phyloP scores from a whole-genome alignment of 2,888 invertebrate species.

The Macrosoma leucophasiata region DNA sequence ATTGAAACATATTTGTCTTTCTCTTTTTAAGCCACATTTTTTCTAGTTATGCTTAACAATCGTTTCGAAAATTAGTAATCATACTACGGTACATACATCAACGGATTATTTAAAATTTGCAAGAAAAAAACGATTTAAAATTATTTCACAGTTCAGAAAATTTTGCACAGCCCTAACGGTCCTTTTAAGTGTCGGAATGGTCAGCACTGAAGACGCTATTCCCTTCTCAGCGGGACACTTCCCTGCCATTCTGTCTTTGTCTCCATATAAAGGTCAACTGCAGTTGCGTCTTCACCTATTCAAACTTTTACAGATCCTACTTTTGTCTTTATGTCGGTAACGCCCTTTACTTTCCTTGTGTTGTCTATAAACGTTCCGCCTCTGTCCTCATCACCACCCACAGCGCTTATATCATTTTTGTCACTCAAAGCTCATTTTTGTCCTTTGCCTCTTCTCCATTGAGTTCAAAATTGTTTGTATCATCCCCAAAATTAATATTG shows the following conservation, averaged over 20 bases:
- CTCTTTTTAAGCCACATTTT: no score
- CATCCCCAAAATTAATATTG: slow-evolving; percentile 19
- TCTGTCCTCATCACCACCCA: slow-evolving; percentile 54
- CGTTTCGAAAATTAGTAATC: neutral
- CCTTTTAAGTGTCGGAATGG: slow-evolving; percentile 42
- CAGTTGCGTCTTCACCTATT: slow-evolving; percentile 42
- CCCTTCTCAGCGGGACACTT: slow-evolving; percentile 56
- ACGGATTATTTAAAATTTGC: no score
- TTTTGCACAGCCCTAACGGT: slow-evolving; percentile 41
- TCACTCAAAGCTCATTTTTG: slow-evolving; percentile 10
- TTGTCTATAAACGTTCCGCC: slow-evolving; percentile 68
- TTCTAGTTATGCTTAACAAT: no score
- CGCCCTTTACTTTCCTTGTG: slow-evolving; percentile 50
- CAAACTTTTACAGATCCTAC: slow-evolving; percentile 40
- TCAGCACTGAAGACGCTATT: slow-evolving; percentile 59
- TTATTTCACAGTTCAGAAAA: no score
- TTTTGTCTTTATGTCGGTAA: slow-evolving; percentile 47
- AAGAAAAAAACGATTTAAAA: no score
- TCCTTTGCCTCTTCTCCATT: slow-evolving; percentile 12
- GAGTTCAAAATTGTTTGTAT: slow-evolving; percentile 25
- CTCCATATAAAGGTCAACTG: slow-evolving; percentile 56
- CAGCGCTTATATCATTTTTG: slow-evolving; percentile 34
- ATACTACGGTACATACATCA: no score
- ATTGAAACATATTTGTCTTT: no score
- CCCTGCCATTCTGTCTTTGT: slow-evolving; percentile 49